A percentile compares a stretch with the other conserved stretches of the same genome.
Evolutionary conservation across 2,888 invertebrate species (phyloP).

Genomic region (Holacanthella duospinosa): DNA sequence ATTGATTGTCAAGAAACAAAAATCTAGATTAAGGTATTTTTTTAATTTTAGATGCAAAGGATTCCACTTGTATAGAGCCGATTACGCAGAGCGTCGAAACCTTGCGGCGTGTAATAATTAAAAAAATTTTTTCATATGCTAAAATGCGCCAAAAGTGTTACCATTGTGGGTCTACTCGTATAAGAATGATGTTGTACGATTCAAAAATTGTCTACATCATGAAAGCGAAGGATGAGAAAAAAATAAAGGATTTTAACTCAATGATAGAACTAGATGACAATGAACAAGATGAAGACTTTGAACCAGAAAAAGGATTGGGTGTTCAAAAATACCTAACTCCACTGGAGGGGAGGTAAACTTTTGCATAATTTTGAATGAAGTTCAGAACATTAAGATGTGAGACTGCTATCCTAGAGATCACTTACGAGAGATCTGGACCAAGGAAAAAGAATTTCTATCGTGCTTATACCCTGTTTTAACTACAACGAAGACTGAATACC

Average conservation of each 20-base stretch:
- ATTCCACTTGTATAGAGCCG: neutral
- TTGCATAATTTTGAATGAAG: no score
- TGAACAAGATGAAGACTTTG: neutral
- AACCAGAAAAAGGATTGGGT: neutral
- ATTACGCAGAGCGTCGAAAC: slow-evolving; percentile 27
- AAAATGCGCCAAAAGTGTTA: slow-evolving; percentile 29
- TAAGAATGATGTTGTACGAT: slow-evolving; percentile 27
- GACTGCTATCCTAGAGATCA: slow-evolving; percentile 51
- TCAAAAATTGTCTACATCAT: slow-evolving; percentile 32
- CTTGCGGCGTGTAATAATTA: slow-evolving; percentile 22
- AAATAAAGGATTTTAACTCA: neutral
- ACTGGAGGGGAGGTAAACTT: slow-evolving; percentile 21
- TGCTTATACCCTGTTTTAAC: slow-evolving; percentile 61
- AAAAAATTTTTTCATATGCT: slow-evolving; percentile 24
- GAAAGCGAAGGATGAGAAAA: neutral
- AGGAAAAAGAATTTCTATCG: slow-evolving; percentile 58
- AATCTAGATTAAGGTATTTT: neutral
- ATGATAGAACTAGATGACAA: no score
- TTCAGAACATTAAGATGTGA: no score
- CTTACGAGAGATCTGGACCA: slow-evolving; percentile 58
- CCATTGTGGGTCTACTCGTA: slow-evolving; percentile 25
- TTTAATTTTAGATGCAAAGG: neutral
- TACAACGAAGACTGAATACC: slow-evolving; percentile 46
- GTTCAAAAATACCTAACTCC: slow-evolving; percentile 33
- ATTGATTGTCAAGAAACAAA: no score